Percentiles rank a stretch among this genome's conserved stretches.
phyloP scores from a whole-genome alignment of 2,888 invertebrate species.

The Lordiphosa fenestrarum region DNA sequence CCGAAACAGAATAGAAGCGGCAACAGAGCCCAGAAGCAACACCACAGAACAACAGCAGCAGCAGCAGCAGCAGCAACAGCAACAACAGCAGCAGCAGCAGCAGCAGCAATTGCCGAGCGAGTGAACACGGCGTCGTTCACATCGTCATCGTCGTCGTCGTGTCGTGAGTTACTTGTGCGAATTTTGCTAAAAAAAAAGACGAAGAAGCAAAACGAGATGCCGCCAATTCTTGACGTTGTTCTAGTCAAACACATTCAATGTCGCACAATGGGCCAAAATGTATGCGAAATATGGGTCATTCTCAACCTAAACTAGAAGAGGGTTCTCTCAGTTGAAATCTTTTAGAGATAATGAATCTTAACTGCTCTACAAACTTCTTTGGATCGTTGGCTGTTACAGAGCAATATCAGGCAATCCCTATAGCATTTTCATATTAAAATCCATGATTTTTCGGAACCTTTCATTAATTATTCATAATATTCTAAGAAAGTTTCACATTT shows the following conservation, averaged over 20 bases:
- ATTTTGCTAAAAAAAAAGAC: conserved; percentile 56
- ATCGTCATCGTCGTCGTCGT: conserved; percentile 5
- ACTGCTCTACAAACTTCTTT: no score
- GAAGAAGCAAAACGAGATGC: conserved; percentile 43
- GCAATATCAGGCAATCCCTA: no score
- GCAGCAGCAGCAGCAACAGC: conserved; percentile 33
- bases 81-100: not conserved
- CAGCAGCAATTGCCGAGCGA: conserved; percentile 44
- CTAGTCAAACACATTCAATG: conserved; percentile 47
- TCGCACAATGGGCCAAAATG: no score
- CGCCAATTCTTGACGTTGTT: conserved; percentile 51
- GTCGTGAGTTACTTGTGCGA: conserved; percentile 59
- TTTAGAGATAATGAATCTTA: no score
- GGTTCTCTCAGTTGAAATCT: no score
- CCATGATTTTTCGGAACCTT: no score
- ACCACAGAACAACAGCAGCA: conserved; percentile 31
- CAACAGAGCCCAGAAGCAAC: conserved; percentile 9
- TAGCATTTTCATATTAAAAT: no score
- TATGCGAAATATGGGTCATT: no score
- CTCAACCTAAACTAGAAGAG: no score
- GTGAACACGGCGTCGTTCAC: conserved; percentile 57
- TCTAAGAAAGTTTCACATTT: no score
- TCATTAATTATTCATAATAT: no score
- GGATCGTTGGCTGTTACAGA: no score
- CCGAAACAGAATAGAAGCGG: conserved; percentile 16